A percentile compares a stretch with the other conserved stretches of the same genome.
Evolutionary conservation across 2,113 vertebrate genomes (phyloP).

Genomic region (Datnioides undecimradiatus): DNA sequence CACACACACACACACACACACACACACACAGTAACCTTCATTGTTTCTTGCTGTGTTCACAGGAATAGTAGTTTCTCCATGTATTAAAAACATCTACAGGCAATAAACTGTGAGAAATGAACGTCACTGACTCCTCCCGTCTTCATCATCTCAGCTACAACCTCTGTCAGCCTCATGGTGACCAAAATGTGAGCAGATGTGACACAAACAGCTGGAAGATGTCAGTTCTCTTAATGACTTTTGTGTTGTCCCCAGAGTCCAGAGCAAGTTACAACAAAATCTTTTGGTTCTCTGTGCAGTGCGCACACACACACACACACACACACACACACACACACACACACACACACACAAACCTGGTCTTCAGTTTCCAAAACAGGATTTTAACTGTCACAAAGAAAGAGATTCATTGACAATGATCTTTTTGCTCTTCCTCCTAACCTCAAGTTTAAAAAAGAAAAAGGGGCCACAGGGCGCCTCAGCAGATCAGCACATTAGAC

Average conservation of each 20-base stretch:
- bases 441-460: background rate
- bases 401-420: constrained; percentile 40
- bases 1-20: background rate
- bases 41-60: background rate
- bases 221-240: constrained; percentile 23
- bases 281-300: constrained; percentile 1
- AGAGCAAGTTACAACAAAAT: constrained; percentile 62
- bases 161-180: background rate
- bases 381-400: constrained; percentile 58
- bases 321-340: constrained; percentile 4
- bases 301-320: constrained; percentile 6
- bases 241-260: constrained; percentile 16
- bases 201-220: constrained; percentile 45
- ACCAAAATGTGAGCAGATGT: constrained; percentile 14
- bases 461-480: background rate
- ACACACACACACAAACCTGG: constrained; percentile 33
- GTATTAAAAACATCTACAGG: background rate
- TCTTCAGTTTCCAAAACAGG: constrained; percentile 64
- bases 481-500: background rate
- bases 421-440: constrained; percentile 44
- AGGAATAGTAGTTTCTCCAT: background rate
- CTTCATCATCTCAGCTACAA: background rate
- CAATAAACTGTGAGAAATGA: background rate
- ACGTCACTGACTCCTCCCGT: background rate
- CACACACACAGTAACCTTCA: background rate